Evolutionary conservation across 2,797 vertebrate genomes (phyloP).

Genomic region (Spondyliosoma cantharus): DNA sequence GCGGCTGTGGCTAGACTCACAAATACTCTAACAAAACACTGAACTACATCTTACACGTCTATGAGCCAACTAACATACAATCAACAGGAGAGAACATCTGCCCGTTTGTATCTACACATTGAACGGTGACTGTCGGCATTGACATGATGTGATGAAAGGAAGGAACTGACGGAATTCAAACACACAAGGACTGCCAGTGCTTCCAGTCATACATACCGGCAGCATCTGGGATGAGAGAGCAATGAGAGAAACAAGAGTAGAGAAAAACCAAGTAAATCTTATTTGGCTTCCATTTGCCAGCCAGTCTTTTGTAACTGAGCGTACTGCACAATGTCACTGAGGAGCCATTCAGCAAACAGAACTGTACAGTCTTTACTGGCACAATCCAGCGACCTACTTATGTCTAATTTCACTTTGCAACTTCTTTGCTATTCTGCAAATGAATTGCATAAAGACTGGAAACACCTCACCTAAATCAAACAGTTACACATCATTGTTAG

Average conservation of each 20-base stretch:
- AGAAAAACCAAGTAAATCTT: slow-evolving; percentile 86
- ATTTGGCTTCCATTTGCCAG: slow-evolving; percentile 56
- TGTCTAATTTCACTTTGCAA: not conserved
- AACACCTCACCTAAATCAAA: not conserved
- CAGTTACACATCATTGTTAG: not conserved
- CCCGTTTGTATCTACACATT: not conserved
- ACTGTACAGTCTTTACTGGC: slow-evolving; percentile 4
- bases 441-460: not conserved
- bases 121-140: slow-evolving; percentile 44
- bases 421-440: too few species aligned
- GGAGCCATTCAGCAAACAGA: not conserved
- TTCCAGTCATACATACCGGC: slow-evolving; percentile 89
- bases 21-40: not conserved
- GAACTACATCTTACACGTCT: slow-evolving; percentile 15
- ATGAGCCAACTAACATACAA: slow-evolving; percentile 20
- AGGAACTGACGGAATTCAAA: slow-evolving; percentile 47
- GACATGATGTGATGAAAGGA: slow-evolving; percentile 23
- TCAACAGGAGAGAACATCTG: not conserved
- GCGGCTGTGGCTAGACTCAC: not conserved
- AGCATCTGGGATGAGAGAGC: slow-evolving; percentile 88
- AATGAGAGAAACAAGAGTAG: slow-evolving; percentile 86
- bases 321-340: slow-evolving; percentile 8
- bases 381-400: not conserved
- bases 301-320: slow-evolving; percentile 2
- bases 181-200: slow-evolving; percentile 61